Evolutionary conservation across 2,888 invertebrate genomes (phyloP).

Genomic region (Empis stercorea): DNA sequence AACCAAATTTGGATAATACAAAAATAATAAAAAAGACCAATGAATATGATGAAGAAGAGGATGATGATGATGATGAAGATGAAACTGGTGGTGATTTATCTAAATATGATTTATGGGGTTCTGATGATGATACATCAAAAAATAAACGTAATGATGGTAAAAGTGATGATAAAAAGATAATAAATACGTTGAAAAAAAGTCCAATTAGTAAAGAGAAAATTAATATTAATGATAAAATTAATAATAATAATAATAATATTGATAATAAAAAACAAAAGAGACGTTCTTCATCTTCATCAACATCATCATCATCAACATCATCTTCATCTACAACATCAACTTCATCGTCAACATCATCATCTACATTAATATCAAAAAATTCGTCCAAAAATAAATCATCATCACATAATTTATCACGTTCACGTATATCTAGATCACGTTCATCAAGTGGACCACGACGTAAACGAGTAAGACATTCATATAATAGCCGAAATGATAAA

Average conservation of each 20-base stretch:
- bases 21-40: conserved; percentile 9
- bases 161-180: conserved; percentile 1
- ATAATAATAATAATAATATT: conserved; percentile 8
- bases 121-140: conserved; percentile 39
- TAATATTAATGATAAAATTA: conserved; percentile 6
- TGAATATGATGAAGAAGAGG: conserved; percentile 34
- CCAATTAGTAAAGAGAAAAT: background rate
- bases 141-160: background rate
- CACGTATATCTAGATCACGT: background rate
- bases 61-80: conserved; percentile 41
- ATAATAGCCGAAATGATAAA: too few relatives aligned
- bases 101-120: conserved; percentile 67
- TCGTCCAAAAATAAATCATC: conserved; percentile 2
- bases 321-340: conserved; percentile 16
- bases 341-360: conserved; percentile 24
- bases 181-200: conserved; percentile 5
- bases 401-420: background rate
- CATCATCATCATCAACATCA: conserved; percentile 12
- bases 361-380: conserved; percentile 19
- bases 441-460: background rate
- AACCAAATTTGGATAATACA: conserved; percentile 10
- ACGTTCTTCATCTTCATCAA: conserved; percentile 12
- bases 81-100: conserved; percentile 57
- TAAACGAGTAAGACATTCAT: background rate
- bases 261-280: conserved; percentile 2